Evolutionary conservation across 1,140 invertebrate species (phyloP).

Genomic region (Sitophilus oryzae): DNA sequence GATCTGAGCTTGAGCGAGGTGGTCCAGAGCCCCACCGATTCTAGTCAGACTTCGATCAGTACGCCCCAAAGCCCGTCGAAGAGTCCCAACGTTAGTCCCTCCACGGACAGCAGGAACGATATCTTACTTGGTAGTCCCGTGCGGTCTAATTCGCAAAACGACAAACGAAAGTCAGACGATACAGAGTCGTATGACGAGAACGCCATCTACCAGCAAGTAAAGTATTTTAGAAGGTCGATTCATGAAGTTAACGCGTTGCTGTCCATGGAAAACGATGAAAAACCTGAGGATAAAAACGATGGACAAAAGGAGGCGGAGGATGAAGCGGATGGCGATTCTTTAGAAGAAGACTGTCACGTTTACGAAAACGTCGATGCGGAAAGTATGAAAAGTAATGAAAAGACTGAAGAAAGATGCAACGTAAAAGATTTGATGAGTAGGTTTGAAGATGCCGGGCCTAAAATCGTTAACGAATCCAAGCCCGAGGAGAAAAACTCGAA

Average conservation of each 20-base stretch:
- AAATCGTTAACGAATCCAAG: neutral
- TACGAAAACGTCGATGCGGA: slow-evolving; percentile 37
- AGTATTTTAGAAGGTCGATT: slow-evolving; percentile 64
- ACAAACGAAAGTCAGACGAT: slow-evolving; percentile 43
- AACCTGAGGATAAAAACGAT: slow-evolving; percentile 4
- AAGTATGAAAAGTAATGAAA: slow-evolving; percentile 22
- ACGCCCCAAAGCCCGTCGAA: slow-evolving; percentile 35
- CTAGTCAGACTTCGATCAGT: slow-evolving; percentile 33
- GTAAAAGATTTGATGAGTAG: slow-evolving; percentile 34
- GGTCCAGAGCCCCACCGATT: slow-evolving; percentile 34
- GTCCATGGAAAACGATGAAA: slow-evolving; percentile 29
- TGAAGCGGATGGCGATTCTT: slow-evolving; percentile 33
- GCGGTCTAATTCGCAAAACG: slow-evolving; percentile 23
- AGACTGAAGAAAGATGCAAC: slow-evolving; percentile 22
- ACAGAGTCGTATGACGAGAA: slow-evolving; percentile 38
- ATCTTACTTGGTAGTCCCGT: slow-evolving; percentile 18
- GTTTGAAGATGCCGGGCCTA: slow-evolving; percentile 27
- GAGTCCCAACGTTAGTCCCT: slow-evolving; percentile 38
- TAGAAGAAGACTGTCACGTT: slow-evolving; percentile 32
- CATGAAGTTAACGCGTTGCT: slow-evolving; percentile 68
- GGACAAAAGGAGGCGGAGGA: neutral
- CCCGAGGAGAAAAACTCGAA: too few species aligned
- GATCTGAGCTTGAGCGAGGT: slow-evolving; percentile 39
- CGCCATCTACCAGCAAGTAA: slow-evolving; percentile 68
- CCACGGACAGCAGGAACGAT: slow-evolving; percentile 22